Percentiles rank a stretch among this genome's conserved stretches.
Conservation (phyloP, 2,888 invertebrate genomes). For the Drosophila maculinotata region DNA sequence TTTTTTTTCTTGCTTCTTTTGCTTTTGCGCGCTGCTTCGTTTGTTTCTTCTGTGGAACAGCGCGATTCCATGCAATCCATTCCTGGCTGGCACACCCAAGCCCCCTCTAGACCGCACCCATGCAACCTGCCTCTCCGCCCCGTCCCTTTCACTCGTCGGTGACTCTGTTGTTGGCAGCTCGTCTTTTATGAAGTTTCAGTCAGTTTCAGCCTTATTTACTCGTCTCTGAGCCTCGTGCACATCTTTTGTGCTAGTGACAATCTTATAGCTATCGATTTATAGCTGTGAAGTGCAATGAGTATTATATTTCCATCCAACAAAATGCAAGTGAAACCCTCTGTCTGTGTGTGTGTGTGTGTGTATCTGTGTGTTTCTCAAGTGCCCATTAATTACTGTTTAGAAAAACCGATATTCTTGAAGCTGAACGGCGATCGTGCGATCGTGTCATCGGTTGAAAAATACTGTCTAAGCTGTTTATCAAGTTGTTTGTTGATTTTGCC, state of each 20-base stretch:
- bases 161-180: slow-evolving; percentile 9
- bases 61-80: slow-evolving; percentile 26
- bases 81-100: slow-evolving; percentile 1
- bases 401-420: slow-evolving; percentile 7
- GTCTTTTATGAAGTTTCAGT: slow-evolving; percentile 40
- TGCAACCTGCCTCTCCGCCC: slow-evolving; percentile 8
- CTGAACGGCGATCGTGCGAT: slow-evolving; percentile 22
- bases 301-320: slow-evolving; percentile 25
- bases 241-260: slow-evolving; percentile 44
- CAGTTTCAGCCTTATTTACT: slow-evolving; percentile 42
- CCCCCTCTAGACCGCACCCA: slow-evolving; percentile 23
- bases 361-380: slow-evolving; percentile 4
- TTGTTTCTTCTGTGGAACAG: slow-evolving; percentile 59
- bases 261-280: slow-evolving; percentile 53
- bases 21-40: slow-evolving; percentile 50
- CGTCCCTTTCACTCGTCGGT: not conserved
- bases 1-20: slow-evolving; percentile 45
- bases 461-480: slow-evolving; percentile 13
- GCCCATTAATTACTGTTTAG: slow-evolving; percentile 2
- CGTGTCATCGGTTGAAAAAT: slow-evolving; percentile 20
- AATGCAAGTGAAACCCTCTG: slow-evolving; percentile 25
- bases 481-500: slow-evolving; percentile 9
- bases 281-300: slow-evolving; percentile 38
- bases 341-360: not conserved
- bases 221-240: slow-evolving; percentile 13